Evolutionary conservation across 2,797 vertebrate species (phyloP).

Genomic region (Emys orbicularis): DNA sequence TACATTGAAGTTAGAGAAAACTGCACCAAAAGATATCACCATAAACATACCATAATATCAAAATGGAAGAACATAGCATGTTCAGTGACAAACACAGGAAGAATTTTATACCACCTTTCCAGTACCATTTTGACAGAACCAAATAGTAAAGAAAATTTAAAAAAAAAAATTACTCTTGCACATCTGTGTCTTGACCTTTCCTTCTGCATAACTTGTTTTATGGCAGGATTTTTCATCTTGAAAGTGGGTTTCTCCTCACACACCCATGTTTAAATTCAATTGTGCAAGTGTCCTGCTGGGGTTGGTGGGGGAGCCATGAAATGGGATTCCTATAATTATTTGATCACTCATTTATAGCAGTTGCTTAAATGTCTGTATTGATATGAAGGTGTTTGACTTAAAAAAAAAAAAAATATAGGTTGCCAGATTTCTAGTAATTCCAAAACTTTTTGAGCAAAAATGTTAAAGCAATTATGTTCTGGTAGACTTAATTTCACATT

Average conservation of each 20-base stretch:
- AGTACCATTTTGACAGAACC: constrained; percentile 24
- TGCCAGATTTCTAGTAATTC: constrained; percentile 78
- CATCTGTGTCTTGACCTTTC: constrained; percentile 51
- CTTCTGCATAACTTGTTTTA: constrained; percentile 35
- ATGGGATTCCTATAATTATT: constrained; percentile 82
- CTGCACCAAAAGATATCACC: neutral
- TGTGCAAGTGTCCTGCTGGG: constrained; percentile 58
- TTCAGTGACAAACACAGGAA: constrained; percentile 36
- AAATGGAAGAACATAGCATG: constrained; percentile 21
- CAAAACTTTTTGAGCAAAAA: constrained; percentile 68
- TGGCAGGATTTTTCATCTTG: neutral
- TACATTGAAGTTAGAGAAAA: constrained; percentile 32
- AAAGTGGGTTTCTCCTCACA: constrained; percentile 59
- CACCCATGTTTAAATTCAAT: constrained; percentile 4
- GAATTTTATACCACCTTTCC: constrained; percentile 43
- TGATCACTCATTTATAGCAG: constrained; percentile 92
- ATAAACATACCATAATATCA: constrained; percentile 21
- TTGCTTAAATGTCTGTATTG: constrained; percentile 82
- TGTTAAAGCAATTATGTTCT: constrained; percentile 63
- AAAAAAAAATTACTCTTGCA: neutral
- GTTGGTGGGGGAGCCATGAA: constrained; percentile 68
- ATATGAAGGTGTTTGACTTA: constrained; percentile 76
- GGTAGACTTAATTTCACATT: constrained; percentile 49
- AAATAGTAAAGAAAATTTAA: constrained; percentile 49
- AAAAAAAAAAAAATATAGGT: constrained; percentile 63